A percentile compares a stretch with the other conserved stretches of the same genome.
Conservation (phyloP, 1,140 invertebrate species). For the Micrasema longulum region DNA sequence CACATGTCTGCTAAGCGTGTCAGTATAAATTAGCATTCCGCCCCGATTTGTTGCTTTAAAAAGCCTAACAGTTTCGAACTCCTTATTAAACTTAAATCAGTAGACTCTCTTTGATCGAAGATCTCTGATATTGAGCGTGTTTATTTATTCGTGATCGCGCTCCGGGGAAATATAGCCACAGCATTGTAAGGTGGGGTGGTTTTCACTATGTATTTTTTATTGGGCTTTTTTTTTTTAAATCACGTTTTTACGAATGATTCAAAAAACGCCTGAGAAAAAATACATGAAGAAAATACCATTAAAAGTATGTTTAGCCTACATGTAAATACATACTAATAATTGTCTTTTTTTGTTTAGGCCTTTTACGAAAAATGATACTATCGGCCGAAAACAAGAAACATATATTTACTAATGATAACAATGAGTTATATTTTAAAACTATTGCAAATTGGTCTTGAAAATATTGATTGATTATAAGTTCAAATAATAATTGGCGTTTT, state of each 20-base stretch:
- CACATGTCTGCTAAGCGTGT: conserved; percentile 14
- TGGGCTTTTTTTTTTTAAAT: not conserved
- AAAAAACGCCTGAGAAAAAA: too few species aligned
- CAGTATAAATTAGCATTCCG: conserved; percentile 19
- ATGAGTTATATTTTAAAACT: too few species aligned
- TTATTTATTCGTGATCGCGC: not conserved
- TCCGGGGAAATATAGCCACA: not conserved
- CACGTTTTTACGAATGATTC: not conserved
- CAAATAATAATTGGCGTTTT: too few species aligned
- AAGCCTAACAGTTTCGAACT: not conserved
- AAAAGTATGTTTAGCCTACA: too few species aligned
- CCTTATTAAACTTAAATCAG: conserved; percentile 3
- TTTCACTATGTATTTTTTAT: not conserved
- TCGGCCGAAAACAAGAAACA: too few species aligned
- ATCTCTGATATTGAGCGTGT: not conserved
- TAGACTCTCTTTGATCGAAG: not conserved
- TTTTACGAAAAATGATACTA: too few species aligned
- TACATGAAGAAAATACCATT: too few species aligned
- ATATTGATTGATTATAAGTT: too few species aligned
- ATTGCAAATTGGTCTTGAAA: too few species aligned
- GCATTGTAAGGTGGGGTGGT: not conserved
- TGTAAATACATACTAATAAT: too few species aligned
- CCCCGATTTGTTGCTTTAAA: conserved; percentile 20
- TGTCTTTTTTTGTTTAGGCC: too few species aligned
- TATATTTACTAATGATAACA: too few species aligned